Evolutionary conservation across 2,888 invertebrate species (phyloP).

Genomic region (Antitype chi): DNA sequence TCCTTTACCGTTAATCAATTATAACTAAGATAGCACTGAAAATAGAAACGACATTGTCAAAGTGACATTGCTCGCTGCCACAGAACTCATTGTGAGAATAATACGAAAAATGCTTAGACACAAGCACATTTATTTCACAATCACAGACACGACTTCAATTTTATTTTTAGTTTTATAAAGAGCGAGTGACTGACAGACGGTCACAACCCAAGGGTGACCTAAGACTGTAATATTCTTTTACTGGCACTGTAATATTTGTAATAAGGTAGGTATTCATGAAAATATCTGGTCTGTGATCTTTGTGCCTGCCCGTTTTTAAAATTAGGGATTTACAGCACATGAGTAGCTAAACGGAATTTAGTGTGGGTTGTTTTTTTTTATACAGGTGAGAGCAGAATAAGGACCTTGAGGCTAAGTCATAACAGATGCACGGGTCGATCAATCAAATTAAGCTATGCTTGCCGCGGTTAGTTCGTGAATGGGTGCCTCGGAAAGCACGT

Average conservation of each 20-base stretch:
- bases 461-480: too few relatives aligned
- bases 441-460: too few relatives aligned
- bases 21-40: background rate
- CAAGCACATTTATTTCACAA: constrained; percentile 24
- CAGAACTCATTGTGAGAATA: constrained; percentile 16
- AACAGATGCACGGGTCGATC: too few relatives aligned
- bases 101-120: constrained; percentile 31
- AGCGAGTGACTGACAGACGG: constrained; percentile 40
- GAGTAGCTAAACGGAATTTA: too few relatives aligned
- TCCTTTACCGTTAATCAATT: background rate
- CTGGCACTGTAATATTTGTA: constrained; percentile 14
- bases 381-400: background rate
- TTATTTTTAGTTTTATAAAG: constrained; percentile 37
- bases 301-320: constrained; percentile 23
- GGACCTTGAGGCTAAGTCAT: too few relatives aligned
- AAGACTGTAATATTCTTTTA: constrained; percentile 37
- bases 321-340: constrained; percentile 23
- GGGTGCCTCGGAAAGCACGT: too few relatives aligned
- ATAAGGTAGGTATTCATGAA: constrained; percentile 46
- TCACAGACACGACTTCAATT: constrained; percentile 43
- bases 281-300: constrained; percentile 22
- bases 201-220: constrained; percentile 25
- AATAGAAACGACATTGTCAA: constrained; percentile 9
- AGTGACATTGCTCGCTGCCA: constrained; percentile 12
- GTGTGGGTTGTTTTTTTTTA: constrained; percentile 20